Conservation (phyloP, 2,113 vertebrate species). For the Pygoscelis adeliae region DNA sequence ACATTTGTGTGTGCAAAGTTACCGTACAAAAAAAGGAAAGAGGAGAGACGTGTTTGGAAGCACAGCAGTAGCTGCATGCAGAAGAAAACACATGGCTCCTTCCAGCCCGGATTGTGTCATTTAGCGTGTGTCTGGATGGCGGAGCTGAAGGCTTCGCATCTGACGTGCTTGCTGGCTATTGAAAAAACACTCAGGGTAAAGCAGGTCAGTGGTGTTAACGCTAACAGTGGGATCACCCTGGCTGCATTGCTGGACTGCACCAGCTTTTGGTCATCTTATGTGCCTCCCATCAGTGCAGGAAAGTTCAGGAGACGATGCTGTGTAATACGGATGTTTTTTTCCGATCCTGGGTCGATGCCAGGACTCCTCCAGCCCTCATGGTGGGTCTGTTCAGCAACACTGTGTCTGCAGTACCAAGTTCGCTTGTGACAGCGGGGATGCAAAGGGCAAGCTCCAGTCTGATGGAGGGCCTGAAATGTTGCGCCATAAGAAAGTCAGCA, state of each 20-base stretch:
- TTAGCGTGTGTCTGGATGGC: neutral
- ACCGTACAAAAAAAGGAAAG: neutral
- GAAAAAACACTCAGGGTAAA: rapidly evolving
- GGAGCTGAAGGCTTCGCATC: neutral
- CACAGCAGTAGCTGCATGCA: neutral
- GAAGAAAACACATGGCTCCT: constrained; percentile 6
- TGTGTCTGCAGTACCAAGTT: neutral
- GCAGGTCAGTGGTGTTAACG: neutral
- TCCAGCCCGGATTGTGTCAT: neutral
- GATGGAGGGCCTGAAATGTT: neutral
- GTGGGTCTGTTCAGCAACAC: neutral
- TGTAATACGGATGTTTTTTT: neutral
- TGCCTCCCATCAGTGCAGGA: neutral
- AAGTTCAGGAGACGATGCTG: neutral
- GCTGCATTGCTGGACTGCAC: neutral
- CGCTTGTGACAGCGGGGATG: rapidly evolving
- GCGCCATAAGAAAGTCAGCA: neutral
- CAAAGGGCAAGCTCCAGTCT: neutral
- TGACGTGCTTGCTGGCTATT: rapidly evolving
- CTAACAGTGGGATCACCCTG: neutral
- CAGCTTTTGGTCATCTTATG: neutral
- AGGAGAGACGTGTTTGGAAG: constrained; percentile 7
- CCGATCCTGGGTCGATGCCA: neutral
- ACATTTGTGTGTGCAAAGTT: constrained; percentile 17
- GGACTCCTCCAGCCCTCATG: neutral